Percentiles rank a stretch among this genome's conserved stretches.
Evolutionary conservation across 2,113 vertebrate species (phyloP).

Genomic region (Eretmochelys imbricata): DNA sequence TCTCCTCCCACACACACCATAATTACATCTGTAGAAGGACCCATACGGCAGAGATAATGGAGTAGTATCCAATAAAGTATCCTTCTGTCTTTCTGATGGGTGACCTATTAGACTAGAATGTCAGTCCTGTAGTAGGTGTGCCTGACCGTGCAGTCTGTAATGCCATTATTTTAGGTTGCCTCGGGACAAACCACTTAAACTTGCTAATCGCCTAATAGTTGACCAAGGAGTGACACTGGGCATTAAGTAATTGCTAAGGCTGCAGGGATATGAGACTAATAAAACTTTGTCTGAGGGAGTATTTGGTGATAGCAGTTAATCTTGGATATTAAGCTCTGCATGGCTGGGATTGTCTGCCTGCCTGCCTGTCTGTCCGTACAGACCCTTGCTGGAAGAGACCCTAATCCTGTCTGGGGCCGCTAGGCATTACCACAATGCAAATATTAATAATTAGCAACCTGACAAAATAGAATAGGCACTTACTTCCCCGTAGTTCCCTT

Average conservation of each 20-base stretch:
- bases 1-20: background rate
- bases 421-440: background rate
- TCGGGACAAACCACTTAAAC: background rate
- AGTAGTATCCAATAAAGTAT: background rate
- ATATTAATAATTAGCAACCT: background rate
- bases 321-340: background rate
- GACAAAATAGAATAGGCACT: background rate
- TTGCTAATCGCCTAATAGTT: background rate
- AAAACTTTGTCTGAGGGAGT: background rate
- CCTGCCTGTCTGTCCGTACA: background rate
- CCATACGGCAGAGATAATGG: background rate
- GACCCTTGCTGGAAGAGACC: background rate
- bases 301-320: background rate
- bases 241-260: background rate
- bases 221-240: background rate
- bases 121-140: background rate
- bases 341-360: background rate
- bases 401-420: background rate
- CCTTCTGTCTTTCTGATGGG: background rate
- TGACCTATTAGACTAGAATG: background rate
- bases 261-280: background rate
- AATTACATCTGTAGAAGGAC: background rate
- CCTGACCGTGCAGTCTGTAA: fast-evolving
- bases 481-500: background rate
- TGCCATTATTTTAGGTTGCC: background rate